Evolutionary conservation across 2,888 invertebrate genomes (phyloP).

Genomic region (Limnephilus auricula): DNA sequence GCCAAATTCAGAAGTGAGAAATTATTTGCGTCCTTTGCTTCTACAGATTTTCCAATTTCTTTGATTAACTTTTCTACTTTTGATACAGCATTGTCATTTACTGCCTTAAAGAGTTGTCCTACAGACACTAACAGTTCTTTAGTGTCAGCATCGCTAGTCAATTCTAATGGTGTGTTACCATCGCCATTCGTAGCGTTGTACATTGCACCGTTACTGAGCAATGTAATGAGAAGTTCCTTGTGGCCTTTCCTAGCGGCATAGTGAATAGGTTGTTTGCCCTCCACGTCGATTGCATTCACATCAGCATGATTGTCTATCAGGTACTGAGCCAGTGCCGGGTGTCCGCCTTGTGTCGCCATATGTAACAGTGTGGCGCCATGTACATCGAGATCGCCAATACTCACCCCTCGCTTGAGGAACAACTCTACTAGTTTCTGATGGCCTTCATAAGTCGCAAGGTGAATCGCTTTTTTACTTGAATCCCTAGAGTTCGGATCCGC

Average conservation of each 20-base stretch:
- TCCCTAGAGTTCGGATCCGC: background rate
- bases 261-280: background rate
- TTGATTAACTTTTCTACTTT: background rate
- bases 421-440: background rate
- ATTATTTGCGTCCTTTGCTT: constrained; percentile 16
- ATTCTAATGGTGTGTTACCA: background rate
- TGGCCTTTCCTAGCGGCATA: background rate
- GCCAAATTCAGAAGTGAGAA: constrained; percentile 5
- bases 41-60: background rate
- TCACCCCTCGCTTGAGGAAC: constrained; percentile 2
- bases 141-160: background rate
- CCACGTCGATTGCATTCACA: constrained; percentile 4
- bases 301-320: background rate
- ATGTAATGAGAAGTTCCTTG: background rate
- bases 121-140: background rate
- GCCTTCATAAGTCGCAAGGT: background rate
- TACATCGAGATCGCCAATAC: background rate
- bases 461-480: background rate
- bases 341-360: background rate
- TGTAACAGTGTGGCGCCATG: background rate
- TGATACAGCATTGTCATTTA: constrained; percentile 9
- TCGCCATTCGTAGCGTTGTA: background rate
- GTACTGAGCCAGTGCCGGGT: background rate
- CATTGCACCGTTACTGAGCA: background rate
- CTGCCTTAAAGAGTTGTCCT: constrained; percentile 23